Percentiles rank a stretch among this genome's conserved stretches.
Evolutionary conservation across 1,140 invertebrate species (phyloP).

Genomic region (Amphibalanus amphitrite): DNA sequence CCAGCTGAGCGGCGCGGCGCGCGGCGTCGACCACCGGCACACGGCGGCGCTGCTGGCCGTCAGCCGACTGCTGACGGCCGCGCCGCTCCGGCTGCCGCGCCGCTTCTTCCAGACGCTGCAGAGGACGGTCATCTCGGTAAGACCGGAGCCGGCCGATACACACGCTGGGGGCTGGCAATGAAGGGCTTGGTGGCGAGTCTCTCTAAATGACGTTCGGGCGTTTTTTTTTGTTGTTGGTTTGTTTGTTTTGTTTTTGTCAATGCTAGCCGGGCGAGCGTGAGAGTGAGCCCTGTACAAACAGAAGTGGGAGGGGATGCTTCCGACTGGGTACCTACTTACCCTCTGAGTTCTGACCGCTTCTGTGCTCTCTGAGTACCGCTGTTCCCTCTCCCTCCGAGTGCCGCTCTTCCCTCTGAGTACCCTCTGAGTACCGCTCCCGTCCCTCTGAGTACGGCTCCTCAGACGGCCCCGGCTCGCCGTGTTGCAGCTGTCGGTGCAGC

Average conservation of each 20-base stretch:
- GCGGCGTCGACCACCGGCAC: neutral
- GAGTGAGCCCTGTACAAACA: too few relatives aligned
- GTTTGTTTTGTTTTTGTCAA: too few relatives aligned
- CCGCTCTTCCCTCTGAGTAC: conserved; percentile 44
- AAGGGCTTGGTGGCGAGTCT: too few relatives aligned
- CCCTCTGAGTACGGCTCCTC: conserved; percentile 32
- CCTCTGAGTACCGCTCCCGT: conserved; percentile 51
- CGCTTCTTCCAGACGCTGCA: neutral
- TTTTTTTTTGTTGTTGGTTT: too few relatives aligned
- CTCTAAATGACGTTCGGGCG: too few relatives aligned
- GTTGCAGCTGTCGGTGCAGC: neutral
- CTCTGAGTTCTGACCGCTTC: too few relatives aligned
- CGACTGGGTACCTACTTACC: too few relatives aligned
- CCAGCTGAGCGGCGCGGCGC: neutral
- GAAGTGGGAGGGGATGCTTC: too few relatives aligned
- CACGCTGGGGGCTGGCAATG: too few relatives aligned
- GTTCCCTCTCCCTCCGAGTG: conserved; percentile 46
- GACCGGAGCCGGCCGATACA: neutral
- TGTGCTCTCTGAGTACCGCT: too few relatives aligned
- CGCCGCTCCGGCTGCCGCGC: neutral
- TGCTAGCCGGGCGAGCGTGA: too few relatives aligned
- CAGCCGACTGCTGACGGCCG: neutral
- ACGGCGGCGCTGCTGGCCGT: neutral
- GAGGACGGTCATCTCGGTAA: neutral
- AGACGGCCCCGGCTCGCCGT: neutral